Conservation (phyloP, 2,797 vertebrate species). For the Pempheris klunzingeri region DNA sequence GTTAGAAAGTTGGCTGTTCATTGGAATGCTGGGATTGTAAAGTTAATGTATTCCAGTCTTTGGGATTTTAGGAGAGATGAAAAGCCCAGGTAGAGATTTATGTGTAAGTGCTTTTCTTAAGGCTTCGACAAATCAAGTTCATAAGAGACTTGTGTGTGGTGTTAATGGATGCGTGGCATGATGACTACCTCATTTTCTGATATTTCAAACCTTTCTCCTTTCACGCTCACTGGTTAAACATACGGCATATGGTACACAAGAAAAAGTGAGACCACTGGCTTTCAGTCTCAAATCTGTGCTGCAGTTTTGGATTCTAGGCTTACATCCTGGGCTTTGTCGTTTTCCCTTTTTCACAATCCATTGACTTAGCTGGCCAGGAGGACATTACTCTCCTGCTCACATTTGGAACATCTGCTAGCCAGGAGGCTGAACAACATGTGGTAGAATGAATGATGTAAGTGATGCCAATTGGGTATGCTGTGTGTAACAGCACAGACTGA, state of each 20-base stretch:
- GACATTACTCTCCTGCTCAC: constrained; percentile 22
- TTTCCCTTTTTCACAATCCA: background rate
- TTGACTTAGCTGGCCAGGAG: background rate
- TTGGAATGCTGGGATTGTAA: constrained; percentile 47
- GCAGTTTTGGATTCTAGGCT: background rate
- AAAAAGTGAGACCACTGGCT: background rate
- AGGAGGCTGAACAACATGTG: constrained; percentile 34
- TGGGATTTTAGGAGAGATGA: constrained; percentile 30
- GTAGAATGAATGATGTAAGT: constrained; percentile 2
- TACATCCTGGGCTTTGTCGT: background rate
- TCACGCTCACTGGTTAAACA: background rate
- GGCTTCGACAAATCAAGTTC: constrained; percentile 16
- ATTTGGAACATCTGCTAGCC: constrained; percentile 38
- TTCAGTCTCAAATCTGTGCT: background rate
- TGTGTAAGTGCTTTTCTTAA: constrained; percentile 18
- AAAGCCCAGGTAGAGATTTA: constrained; percentile 19
- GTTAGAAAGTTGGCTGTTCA: constrained; percentile 22
- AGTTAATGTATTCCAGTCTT: constrained; percentile 57
- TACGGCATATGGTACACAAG: background rate
- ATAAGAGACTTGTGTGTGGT: no score
- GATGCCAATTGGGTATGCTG: constrained; percentile 24
- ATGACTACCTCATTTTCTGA: background rate
- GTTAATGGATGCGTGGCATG: constrained; percentile 6
- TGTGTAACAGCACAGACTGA: background rate
- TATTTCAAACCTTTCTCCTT: constrained; percentile 6